A percentile compares a stretch with the other conserved stretches of the same genome.
These are phyloP conservation scores for Peucedramus taeniatus DNA, from an alignment of 2,113 vertebrate genomes.

Conservation along the genomic window DNA sequence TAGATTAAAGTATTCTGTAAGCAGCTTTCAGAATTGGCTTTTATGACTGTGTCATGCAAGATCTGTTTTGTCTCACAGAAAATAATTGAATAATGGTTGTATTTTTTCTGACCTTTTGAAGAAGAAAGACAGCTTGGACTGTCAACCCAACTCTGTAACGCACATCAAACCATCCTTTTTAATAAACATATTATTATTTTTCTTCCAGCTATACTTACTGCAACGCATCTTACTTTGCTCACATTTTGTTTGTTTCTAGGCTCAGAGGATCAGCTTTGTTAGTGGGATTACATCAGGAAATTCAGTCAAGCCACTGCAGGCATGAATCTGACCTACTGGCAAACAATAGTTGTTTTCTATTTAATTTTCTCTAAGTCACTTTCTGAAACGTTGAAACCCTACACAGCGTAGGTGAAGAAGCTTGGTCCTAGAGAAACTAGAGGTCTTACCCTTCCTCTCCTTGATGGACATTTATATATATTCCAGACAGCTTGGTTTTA, in stretches of 20 bases:
- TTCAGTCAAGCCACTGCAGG: not conserved
- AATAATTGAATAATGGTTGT: not conserved
- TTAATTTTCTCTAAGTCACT: not conserved
- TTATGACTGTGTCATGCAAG: not conserved
- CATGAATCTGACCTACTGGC: not conserved
- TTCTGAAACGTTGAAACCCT: not conserved
- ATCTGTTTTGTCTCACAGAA: not conserved
- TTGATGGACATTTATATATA: not conserved
- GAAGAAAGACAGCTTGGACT: not conserved
- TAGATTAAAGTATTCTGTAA: not conserved
- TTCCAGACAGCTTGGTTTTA: not conserved
- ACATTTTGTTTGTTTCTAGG: not conserved
- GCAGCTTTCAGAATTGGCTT: slow-evolving; percentile 27
- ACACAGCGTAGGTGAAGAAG: not conserved
- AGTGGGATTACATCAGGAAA: slow-evolving; percentile 35
- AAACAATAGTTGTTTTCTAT: not conserved
- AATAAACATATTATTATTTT: slow-evolving; percentile 7
- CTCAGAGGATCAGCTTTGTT: not conserved
- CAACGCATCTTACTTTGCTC: not conserved
- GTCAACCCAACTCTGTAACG: not conserved
- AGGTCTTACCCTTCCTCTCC: not conserved
- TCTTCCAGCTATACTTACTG: not conserved
- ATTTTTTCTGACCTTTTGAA: not conserved
- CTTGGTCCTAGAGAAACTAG: not conserved
- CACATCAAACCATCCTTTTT: not conserved